Conservation (phyloP, 2,113 vertebrate genomes). For the Rhynchomys soricoides region DNA sequence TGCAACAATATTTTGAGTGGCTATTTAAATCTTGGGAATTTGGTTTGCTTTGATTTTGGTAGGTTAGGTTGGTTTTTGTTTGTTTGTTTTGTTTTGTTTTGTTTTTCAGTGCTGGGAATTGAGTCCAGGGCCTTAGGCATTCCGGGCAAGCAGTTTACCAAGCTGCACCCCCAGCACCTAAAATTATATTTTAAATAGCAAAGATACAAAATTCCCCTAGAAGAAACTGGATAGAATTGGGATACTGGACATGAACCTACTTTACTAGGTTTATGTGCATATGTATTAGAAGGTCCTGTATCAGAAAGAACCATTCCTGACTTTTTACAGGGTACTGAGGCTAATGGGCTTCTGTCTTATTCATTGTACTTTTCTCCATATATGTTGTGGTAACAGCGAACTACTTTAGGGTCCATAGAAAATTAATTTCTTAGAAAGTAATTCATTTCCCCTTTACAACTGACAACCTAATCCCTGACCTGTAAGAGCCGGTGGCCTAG, state of each 20-base stretch:
- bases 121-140: not conserved
- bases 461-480: not conserved
- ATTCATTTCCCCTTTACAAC: not conserved
- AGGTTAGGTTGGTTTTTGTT: not conserved
- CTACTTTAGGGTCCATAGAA: not conserved
- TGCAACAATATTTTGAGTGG: not conserved
- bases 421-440: conserved; percentile 35
- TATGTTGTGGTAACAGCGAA: not conserved
- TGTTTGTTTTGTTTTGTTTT: not conserved
- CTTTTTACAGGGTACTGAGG: not conserved
- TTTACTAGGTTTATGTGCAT: not conserved
- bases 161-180: not conserved
- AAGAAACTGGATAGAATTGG: not conserved
- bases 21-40: not conserved
- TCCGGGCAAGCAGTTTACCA: not conserved
- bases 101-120: not conserved
- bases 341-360: not conserved
- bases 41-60: not conserved
- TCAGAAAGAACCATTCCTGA: no score
- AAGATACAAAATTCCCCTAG: conserved; percentile 12
- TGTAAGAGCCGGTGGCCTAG: not conserved
- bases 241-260: not conserved
- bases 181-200: not conserved
- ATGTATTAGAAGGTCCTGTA: not conserved
- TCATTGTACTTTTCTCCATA: conserved; percentile 19